A percentile compares a stretch with the other conserved stretches of the same genome.
Evolutionary conservation across 2,888 invertebrate species (phyloP).

Genomic region (Aspidiotus rigidus): DNA sequence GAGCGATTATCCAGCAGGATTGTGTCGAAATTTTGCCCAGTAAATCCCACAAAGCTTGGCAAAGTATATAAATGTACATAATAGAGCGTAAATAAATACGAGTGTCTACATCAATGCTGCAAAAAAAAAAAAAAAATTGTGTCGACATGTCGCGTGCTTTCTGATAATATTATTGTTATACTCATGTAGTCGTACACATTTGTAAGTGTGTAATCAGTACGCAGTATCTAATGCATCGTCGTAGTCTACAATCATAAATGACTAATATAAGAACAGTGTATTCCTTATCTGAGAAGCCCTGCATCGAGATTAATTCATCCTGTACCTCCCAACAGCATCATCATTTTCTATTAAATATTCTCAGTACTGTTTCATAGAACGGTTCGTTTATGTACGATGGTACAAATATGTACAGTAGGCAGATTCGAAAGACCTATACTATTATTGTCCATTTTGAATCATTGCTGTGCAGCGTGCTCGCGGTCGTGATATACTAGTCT

Average conservation of each 20-base stretch:
- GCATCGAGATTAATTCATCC: slow-evolving; percentile 30
- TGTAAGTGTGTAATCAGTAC: no score
- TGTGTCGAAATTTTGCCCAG: no score
- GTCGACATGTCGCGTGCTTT: neutral
- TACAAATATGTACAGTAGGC: no score
- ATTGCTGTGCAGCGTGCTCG: slow-evolving; percentile 19
- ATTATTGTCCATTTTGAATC: slow-evolving; percentile 30
- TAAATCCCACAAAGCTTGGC: no score
- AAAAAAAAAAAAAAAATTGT: neutral
- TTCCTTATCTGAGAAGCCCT: slow-evolving; percentile 27
- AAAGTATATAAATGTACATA: no score
- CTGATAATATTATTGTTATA: no score
- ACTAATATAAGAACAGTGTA: no score
- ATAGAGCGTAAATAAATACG: neutral
- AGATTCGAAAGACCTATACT: slow-evolving; percentile 25
- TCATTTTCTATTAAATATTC: slow-evolving; percentile 29
- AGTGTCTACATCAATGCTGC: neutral
- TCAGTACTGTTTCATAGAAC: slow-evolving; percentile 3
- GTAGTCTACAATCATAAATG: no score
- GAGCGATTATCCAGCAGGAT: no score
- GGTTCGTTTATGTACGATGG: no score
- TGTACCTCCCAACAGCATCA: slow-evolving; percentile 25
- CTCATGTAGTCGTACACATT: no score
- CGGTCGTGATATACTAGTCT: slow-evolving; percentile 13
- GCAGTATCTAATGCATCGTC: no score